These are phyloP conservation scores for Heliconius ethilla DNA, from an alignment of 2,888 invertebrate species.

Conservation along the genomic window DNA sequence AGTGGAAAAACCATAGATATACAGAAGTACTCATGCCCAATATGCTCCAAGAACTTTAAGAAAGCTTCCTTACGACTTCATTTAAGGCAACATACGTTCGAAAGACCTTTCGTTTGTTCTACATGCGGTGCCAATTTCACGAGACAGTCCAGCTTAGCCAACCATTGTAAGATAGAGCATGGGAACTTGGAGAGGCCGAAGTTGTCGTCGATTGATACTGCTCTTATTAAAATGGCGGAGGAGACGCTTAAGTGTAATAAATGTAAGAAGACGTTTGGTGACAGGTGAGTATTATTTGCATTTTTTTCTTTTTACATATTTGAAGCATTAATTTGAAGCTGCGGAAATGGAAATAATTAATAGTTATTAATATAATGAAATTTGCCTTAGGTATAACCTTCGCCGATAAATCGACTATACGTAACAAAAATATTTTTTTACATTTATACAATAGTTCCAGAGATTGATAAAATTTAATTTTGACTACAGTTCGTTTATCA, in stretches of 20 bases:
- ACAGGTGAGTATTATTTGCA: conserved; percentile 35
- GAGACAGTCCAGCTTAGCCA: conserved; percentile 84
- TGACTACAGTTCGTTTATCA: too few relatives aligned
- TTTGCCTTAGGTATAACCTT: background rate
- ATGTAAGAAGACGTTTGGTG: conserved; percentile 53
- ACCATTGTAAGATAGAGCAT: conserved; percentile 83
- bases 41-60: conserved; percentile 84
- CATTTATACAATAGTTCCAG: background rate
- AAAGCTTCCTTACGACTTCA: conserved; percentile 87
- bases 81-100: conserved; percentile 87
- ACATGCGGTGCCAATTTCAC: conserved; percentile 85
- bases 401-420: background rate
- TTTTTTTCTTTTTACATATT: background rate
- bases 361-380: background rate
- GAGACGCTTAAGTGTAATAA: conserved; percentile 44
- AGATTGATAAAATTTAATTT: background rate
- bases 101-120: conserved; percentile 86
- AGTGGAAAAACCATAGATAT: conserved; percentile 56
- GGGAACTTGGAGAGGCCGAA: conserved; percentile 50
- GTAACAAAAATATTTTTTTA: background rate
- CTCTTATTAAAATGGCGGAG: conserved; percentile 22
- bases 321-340: background rate
- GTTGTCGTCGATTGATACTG: conserved; percentile 15
- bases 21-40: conserved; percentile 84
- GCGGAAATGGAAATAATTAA: background rate